Percentiles rank a stretch among this genome's conserved stretches.
phyloP scores from a whole-genome alignment of 2,888 invertebrate genomes.

The Branchellion lobata region DNA sequence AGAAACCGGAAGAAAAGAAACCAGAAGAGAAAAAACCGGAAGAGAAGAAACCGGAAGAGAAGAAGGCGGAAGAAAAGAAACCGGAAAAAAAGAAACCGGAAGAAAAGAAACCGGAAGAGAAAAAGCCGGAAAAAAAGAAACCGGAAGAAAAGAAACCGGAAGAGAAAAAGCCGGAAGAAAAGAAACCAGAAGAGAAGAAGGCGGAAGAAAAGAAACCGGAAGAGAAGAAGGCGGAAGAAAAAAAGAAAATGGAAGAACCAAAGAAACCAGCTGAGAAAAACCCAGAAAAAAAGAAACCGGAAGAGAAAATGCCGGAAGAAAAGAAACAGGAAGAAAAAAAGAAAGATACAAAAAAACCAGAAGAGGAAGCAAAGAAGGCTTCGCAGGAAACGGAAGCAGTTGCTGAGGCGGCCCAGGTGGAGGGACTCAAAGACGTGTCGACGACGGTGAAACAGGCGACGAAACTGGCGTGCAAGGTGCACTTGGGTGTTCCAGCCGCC shows the following conservation, averaged over 20 bases:
- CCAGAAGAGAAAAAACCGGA: background rate
- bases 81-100: background rate
- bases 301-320: background rate
- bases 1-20: background rate
- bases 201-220: slow-evolving; percentile 13
- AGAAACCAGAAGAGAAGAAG: slow-evolving; percentile 14
- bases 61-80: background rate
- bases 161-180: background rate
- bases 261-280: background rate
- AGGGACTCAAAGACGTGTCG: slow-evolving; percentile 48
- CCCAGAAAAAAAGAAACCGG: background rate
- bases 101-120: background rate
- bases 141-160: slow-evolving; percentile 1
- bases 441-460: slow-evolving; percentile 47
- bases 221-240: background rate
- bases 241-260: background rate
- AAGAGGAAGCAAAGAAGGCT: too few relatives aligned
- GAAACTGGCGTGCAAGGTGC: slow-evolving; percentile 50
- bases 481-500: slow-evolving; percentile 51
- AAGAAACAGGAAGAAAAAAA: background rate
- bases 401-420: too few relatives aligned
- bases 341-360: too few relatives aligned
- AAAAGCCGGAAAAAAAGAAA: background rate
- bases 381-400: too few relatives aligned
- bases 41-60: background rate